These are phyloP conservation scores for Druceiella hillmani DNA, from an alignment of 2,888 invertebrate genomes.

Conservation along the genomic window DNA sequence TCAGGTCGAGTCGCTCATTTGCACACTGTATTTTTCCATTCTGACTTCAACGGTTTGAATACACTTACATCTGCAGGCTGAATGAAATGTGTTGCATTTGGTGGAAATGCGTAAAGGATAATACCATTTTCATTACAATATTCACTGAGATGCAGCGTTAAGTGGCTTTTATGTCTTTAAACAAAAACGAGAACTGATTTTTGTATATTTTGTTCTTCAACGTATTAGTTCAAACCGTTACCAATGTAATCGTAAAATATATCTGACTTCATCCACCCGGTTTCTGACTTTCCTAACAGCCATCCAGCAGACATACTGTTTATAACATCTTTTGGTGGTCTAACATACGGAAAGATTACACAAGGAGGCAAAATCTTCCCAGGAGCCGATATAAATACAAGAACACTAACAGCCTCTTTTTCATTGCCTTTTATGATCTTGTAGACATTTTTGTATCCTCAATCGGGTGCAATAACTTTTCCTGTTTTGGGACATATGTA, in stretches of 20 bases:
- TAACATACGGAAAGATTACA: conserved; percentile 20
- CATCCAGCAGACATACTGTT: conserved; percentile 16
- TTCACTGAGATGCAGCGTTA: conserved; percentile 12
- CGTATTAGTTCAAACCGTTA: conserved; percentile 3
- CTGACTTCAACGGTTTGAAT: conserved; percentile 16
- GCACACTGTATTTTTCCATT: conserved; percentile 14
- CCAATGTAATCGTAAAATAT: neutral
- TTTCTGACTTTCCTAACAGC: no score
- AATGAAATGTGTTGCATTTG: conserved; percentile 19
- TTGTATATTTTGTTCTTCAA: conserved; percentile 12
- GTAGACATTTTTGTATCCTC: conserved; percentile 21
- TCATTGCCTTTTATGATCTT: conserved; percentile 21
- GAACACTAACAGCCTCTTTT: conserved; percentile 23
- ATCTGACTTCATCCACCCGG: no score
- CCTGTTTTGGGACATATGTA: conserved; percentile 19
- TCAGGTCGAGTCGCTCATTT: conserved; percentile 11
- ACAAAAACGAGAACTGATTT: conserved; percentile 18
- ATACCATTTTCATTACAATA: conserved; percentile 17
- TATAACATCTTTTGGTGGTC: conserved; percentile 18
- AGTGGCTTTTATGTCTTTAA: conserved; percentile 20
- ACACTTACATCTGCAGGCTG: conserved; percentile 21
- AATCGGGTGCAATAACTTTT: conserved; percentile 23
- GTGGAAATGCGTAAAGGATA: conserved; percentile 17
- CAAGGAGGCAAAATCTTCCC: conserved; percentile 21
- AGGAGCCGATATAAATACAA: conserved; percentile 20